Base-by-base conservation (phyloP, 2,113 vertebrate species). In the Brienomyrus brachyistius region DNA sequence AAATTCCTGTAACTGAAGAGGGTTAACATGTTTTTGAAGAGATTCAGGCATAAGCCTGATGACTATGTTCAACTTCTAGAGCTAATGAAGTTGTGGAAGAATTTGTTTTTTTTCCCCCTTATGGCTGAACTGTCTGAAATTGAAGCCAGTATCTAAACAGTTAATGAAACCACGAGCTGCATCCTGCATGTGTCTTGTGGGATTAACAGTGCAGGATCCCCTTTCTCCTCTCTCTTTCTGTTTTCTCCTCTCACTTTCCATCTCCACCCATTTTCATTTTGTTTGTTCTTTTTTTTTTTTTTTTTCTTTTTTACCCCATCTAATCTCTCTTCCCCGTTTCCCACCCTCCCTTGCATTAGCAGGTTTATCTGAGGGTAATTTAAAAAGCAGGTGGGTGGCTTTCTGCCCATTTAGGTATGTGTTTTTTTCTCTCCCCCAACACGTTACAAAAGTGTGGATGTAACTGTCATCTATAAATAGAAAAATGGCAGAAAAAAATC, bases 151-250 rank as follows among this genome's bases (percentile, higher is more conserved):
- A 85, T 15, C 80, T 59, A 54, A 87, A 87, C 11, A 31, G 23
- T 50, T 91, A 66, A 91, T 90, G 82, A 91, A 90, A 54, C 88
- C 77, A 66, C 27, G 54, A 17, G 54, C 89, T 89, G 66, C 86
- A 66, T 88, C 90, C 70, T 88, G 50, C 74, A 80, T 84, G 31
- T 88, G 89, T 84, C 17, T 62, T 80, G 19, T 3, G 10, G 40
- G 74, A 50, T 87, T 59, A 62, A 50, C 21, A 87, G 84, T 1
- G 51, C 6, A n/a, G 85, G 31, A 70, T 87, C 66, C 77, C 90
- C 51, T 56, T 9, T 88, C 70, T 62, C 40, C 27, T 70, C 62
- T 66, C 62, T 66, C 62, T 66, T 27, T 66, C 62, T 70, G n/a
- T 70, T 77, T 70, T 74, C 82, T 19, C 59, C 15, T 51, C 35